Evolutionary conservation across 1,140 invertebrate species (phyloP).

Genomic region (Leptinotarsa lineolata): DNA sequence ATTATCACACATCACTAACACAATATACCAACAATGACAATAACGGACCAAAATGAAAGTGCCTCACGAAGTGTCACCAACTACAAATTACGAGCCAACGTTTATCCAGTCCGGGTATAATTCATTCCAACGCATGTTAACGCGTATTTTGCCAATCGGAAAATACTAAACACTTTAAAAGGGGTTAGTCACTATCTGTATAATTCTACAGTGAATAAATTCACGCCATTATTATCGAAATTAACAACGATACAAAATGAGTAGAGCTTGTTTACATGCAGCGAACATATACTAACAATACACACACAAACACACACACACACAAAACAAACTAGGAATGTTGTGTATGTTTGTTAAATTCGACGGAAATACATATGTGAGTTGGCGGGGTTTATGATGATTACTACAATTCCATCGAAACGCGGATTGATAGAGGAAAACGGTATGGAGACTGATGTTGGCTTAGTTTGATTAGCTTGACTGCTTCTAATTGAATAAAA

Average conservation of each 20-base stretch:
- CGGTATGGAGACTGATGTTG: too few species aligned
- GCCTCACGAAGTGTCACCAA: too few species aligned
- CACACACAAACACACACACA: conserved; percentile 2
- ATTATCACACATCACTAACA: too few species aligned
- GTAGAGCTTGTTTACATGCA: conserved; percentile 1
- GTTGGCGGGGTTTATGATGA: neutral
- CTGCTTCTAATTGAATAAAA: too few species aligned
- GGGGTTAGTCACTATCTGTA: neutral
- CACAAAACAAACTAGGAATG: neutral
- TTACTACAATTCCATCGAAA: neutral
- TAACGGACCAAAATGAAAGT: too few species aligned
- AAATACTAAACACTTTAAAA: neutral
- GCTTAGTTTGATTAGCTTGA: too few species aligned
- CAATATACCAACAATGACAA: too few species aligned
- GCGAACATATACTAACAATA: conserved; percentile 3
- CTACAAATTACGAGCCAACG: too few species aligned
- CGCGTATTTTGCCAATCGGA: neutral
- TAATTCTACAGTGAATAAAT: conserved; percentile 6
- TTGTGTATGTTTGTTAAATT: conserved; percentile 4
- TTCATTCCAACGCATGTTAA: neutral
- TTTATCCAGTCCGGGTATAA: neutral
- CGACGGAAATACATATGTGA: conserved; percentile 1
- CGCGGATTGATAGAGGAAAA: neutral
- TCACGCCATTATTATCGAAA: neutral
- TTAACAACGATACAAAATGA: conserved; percentile 3